These are phyloP conservation scores for Xestia c-nigrum DNA, from an alignment of 2,888 invertebrate species.

Conservation along the genomic window DNA sequence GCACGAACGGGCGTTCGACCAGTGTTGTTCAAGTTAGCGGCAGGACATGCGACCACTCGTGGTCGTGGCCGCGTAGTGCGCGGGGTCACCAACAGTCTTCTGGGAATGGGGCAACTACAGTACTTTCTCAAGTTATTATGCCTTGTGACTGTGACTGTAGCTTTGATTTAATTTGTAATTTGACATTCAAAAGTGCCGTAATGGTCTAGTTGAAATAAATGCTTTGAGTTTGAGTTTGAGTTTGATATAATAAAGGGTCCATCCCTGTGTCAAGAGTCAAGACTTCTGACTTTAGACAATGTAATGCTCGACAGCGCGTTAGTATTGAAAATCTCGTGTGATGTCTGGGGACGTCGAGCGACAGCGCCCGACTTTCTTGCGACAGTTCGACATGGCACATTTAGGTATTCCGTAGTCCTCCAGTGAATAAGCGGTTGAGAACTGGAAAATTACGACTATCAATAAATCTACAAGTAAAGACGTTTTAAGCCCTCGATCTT, in stretches of 20 bases:
- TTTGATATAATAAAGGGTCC: not conserved
- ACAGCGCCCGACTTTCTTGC: not conserved
- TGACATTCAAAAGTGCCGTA: no score
- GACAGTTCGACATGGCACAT: not conserved
- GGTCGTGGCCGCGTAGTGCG: no score
- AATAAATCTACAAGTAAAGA: not conserved
- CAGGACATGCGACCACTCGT: not conserved
- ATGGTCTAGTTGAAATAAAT: no score
- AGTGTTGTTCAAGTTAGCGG: not conserved
- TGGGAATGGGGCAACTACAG: no score
- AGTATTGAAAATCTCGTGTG: not conserved
- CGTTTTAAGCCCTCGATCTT: not conserved
- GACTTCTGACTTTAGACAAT: no score
- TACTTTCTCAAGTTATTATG: no score
- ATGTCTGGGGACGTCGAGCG: not conserved
- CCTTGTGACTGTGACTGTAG: no score
- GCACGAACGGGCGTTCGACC: not conserved
- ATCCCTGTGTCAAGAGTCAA: not conserved
- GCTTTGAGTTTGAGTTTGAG: no score
- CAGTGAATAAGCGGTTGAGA: not conserved
- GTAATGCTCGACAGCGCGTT: not conserved
- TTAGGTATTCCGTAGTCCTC: not conserved
- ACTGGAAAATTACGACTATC: not conserved
- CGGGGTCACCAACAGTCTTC: no score
- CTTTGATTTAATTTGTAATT: no score